Evolutionary conservation across 2,113 vertebrate genomes (phyloP).

Genomic region (Cardinalis cardinalis): DNA sequence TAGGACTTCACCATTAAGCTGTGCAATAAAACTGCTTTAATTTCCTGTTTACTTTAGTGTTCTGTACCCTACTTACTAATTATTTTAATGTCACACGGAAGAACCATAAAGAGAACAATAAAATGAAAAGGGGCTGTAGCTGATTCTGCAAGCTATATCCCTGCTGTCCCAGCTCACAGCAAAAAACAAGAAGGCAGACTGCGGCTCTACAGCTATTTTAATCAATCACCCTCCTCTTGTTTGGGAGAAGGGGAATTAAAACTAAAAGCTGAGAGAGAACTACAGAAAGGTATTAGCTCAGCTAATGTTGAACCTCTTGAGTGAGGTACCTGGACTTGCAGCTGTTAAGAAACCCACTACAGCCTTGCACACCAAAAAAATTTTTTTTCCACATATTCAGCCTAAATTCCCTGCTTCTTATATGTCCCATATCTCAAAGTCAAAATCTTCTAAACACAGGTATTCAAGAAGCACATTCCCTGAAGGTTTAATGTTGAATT

Average conservation of each 20-base stretch:
- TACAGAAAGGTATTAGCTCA: neutral
- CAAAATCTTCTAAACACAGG: neutral
- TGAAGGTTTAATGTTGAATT: neutral
- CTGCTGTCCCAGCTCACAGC: neutral
- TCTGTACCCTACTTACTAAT: conserved; percentile 39
- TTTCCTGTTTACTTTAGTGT: conserved; percentile 51
- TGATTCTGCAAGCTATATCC: neutral
- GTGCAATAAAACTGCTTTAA: conserved; percentile 31
- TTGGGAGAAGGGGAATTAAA: conserved; percentile 4
- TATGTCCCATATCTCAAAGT: neutral
- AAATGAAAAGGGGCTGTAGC: neutral
- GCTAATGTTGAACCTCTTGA: neutral
- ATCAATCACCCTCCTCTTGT: neutral
- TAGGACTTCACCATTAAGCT: conserved; percentile 3
- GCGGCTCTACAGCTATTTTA: conserved; percentile 4
- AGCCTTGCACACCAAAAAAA: neutral
- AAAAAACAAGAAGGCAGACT: neutral
- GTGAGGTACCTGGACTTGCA: neutral
- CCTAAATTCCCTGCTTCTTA: neutral
- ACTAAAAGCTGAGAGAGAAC: neutral
- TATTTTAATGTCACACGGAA: conserved; percentile 37
- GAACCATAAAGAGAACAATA: conserved; percentile 37
- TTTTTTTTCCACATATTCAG: neutral
- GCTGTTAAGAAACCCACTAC: neutral
- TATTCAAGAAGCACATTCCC: neutral